Evolutionary conservation across 2,888 invertebrate genomes (phyloP).

Genomic region (Thera britannica): DNA sequence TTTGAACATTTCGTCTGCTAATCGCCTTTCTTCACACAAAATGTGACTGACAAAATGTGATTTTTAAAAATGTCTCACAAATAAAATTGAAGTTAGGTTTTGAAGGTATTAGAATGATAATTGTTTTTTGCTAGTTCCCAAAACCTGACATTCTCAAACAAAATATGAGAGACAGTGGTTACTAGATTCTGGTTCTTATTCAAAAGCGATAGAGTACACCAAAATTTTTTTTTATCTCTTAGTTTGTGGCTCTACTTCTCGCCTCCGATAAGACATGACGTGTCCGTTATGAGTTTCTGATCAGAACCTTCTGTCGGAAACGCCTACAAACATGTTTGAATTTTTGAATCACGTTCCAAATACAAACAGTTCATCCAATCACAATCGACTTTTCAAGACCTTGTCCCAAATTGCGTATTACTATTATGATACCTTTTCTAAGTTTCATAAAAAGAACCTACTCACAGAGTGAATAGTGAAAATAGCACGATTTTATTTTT

Average conservation of each 20-base stretch:
- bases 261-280: constrained; percentile 76
- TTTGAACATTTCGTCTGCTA: not conserved
- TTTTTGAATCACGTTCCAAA: constrained; percentile 49
- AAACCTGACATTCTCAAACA: no score
- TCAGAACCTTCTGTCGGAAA: constrained; percentile 63
- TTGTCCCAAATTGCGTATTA: not conserved
- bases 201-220: no score
- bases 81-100: no score
- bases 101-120: no score
- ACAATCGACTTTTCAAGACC: not conserved
- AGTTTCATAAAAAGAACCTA: no score
- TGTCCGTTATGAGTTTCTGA: constrained; percentile 77
- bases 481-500: not conserved
- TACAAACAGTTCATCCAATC: constrained; percentile 34
- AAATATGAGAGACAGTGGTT: no score
- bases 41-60: no score
- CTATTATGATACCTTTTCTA: no score
- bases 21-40: not conserved
- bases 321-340: constrained; percentile 55
- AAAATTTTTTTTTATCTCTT: not conserved
- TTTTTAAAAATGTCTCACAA: no score
- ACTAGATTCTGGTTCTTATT: no score
- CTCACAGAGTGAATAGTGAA: no score
- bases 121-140: no score
- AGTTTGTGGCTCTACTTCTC: constrained; percentile 59